A percentile compares a stretch with the other conserved stretches of the same genome.
Evolutionary conservation across 2,888 invertebrate species (phyloP).

Genomic region (Metalampra italica): DNA sequence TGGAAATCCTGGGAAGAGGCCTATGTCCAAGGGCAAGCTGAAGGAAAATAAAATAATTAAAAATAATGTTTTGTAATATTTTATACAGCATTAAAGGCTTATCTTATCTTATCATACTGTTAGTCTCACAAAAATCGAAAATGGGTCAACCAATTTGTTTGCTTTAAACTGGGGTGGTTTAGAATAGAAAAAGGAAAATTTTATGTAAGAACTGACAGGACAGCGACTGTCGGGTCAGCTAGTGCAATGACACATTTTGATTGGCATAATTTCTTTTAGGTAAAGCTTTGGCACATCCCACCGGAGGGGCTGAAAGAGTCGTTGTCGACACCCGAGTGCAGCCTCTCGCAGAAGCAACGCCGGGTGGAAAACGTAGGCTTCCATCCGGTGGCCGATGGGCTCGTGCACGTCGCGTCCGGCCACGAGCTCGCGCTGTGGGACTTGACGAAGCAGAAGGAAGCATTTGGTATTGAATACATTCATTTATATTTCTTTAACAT

Average conservation of each 20-base stretch:
- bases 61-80: too few species aligned
- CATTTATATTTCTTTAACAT: not conserved
- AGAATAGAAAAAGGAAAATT: too few species aligned
- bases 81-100: too few species aligned
- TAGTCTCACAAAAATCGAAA: too few species aligned
- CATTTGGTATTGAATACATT: slow-evolving; percentile 78
- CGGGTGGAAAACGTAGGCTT: slow-evolving; percentile 94
- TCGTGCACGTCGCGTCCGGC: slow-evolving; percentile 92
- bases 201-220: too few species aligned
- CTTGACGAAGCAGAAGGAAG: slow-evolving; percentile 88
- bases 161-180: too few species aligned
- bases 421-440: slow-evolving; percentile 92
- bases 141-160: too few species aligned
- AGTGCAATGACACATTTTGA: not conserved
- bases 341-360: slow-evolving; percentile 89
- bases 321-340: slow-evolving; percentile 87
- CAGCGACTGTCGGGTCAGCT: not conserved
- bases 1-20: too few species aligned
- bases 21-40: too few species aligned
- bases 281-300: slow-evolving; percentile 95
- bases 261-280: slow-evolving; percentile 56
- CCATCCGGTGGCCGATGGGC: slow-evolving; percentile 93
- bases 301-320: slow-evolving; percentile 88
- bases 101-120: too few species aligned
- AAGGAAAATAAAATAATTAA: too few species aligned